Base-by-base conservation (phyloP, 2,113 vertebrate species). In the Perca schrenkii region DNA sequence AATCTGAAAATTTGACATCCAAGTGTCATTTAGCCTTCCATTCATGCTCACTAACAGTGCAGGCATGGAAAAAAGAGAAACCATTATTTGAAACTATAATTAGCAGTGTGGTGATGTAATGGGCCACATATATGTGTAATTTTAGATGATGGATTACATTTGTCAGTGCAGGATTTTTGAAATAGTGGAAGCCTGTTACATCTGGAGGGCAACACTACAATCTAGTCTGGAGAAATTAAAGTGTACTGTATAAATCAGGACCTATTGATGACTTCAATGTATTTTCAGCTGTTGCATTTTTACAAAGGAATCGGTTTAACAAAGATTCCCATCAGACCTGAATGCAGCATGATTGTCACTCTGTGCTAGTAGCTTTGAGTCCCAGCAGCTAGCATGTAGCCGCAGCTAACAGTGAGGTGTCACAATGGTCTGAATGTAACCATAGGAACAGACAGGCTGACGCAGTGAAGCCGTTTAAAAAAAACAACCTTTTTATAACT, bases 381-480 rank as follows among this genome's bases (percentile, higher is more conserved):
- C 70, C 79, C 68, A 87, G 83, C 79, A 80, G 68, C 77, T 79
- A 74, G 71, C 60, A 82, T 83, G 79, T 82, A 87, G 75, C 78
- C 53, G 3, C 65, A 22, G 67, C 53, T 62, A 58, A 74, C 34
- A 64, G 52, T 53, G 17, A 70, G 19, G 15, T 17, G 40, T 54
- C 34, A 31, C 57, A 49, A 2, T 2, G 34, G 4, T 34, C 40
- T 70, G 62, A 85, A 74, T 78, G 68, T 78, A 84, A 74, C 66
- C 58, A 60, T 50, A 16, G 47, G 7, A 73, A 69, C 47, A 67
- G 22, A 63, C 21, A 36, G 12, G 16, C 56, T 43, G 65, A 72
- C 58, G 25, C 74, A 58, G 16, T 40, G 12, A 78, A 58, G 57
- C 12, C 22, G 10, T 46, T 72, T 73, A 5, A 43, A 43, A 43